Percentiles rank a stretch among this genome's conserved stretches.
These are phyloP conservation scores for Ataeniobius toweri DNA, from an alignment of 2,797 vertebrate genomes.

Conservation along the genomic window DNA sequence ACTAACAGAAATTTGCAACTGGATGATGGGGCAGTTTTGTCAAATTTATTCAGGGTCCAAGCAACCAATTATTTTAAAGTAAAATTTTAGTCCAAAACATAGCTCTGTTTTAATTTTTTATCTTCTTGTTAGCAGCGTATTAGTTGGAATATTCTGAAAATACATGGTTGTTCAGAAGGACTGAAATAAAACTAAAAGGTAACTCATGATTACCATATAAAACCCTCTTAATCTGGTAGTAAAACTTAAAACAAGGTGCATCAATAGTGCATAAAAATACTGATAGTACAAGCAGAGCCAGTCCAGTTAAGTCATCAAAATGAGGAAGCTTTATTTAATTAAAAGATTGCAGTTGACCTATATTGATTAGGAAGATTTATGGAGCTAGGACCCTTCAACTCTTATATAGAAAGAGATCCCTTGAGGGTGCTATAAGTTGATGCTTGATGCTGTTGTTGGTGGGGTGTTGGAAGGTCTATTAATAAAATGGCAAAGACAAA, in stretches of 20 bases:
- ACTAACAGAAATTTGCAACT: neutral
- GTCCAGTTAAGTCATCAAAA: constrained; percentile 15
- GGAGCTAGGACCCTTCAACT: constrained; percentile 2
- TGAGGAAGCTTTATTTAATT: constrained; percentile 30
- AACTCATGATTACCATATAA: neutral
- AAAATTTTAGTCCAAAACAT: neutral
- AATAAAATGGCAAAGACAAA: constrained; percentile 13
- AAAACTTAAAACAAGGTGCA: neutral
- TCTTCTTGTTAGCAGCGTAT: neutral
- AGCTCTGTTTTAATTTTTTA: neutral
- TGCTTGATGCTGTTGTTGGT: constrained; percentile 17
- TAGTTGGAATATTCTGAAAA: neutral
- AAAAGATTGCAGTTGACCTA: constrained; percentile 24
- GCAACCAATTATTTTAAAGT: neutral
- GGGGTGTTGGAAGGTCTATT: neutral
- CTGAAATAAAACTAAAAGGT: neutral
- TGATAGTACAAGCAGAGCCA: neutral
- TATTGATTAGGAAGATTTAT: constrained; percentile 33
- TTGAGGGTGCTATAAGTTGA: neutral
- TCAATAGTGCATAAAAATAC: neutral
- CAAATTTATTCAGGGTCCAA: neutral
- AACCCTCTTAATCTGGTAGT: neutral
- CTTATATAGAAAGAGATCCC: neutral
- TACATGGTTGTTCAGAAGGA: neutral
- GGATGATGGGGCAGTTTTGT: neutral